Conservation (phyloP, 1,140 invertebrate genomes). For the Vanessa atalanta region DNA sequence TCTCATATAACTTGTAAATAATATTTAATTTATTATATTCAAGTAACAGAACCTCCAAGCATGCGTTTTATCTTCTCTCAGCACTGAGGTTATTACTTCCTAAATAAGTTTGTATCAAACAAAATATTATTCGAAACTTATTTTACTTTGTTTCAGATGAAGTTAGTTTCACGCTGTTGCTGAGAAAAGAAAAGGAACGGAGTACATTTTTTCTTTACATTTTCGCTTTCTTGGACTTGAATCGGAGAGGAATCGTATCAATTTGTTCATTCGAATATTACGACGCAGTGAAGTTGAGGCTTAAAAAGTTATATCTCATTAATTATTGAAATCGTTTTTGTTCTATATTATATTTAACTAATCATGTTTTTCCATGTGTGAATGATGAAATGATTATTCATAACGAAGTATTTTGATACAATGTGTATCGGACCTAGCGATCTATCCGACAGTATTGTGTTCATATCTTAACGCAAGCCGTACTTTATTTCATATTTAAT, state of each 20-base stretch:
- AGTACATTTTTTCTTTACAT: background rate
- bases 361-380: too few species aligned
- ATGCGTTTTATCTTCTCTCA: conserved; percentile 7
- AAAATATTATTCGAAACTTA: conserved; percentile 27
- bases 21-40: background rate
- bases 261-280: background rate
- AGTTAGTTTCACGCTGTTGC: background rate
- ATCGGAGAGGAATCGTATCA: background rate
- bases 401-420: too few species aligned
- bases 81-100: conserved; percentile 20
- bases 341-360: too few species aligned
- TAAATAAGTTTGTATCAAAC: conserved; percentile 24
- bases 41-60: background rate
- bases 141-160: conserved; percentile 17
- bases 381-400: too few species aligned
- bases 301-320: too few species aligned
- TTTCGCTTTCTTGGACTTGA: background rate
- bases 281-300: background rate
- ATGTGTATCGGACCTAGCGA: too few species aligned
- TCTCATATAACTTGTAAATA: background rate
- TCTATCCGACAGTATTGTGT: too few species aligned
- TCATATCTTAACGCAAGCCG: too few species aligned
- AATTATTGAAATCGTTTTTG: too few species aligned
- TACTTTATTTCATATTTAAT: too few species aligned
- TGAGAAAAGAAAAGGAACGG: background rate